Conservation (phyloP, 2,888 invertebrate species). For the Nomada lathburiana region DNA sequence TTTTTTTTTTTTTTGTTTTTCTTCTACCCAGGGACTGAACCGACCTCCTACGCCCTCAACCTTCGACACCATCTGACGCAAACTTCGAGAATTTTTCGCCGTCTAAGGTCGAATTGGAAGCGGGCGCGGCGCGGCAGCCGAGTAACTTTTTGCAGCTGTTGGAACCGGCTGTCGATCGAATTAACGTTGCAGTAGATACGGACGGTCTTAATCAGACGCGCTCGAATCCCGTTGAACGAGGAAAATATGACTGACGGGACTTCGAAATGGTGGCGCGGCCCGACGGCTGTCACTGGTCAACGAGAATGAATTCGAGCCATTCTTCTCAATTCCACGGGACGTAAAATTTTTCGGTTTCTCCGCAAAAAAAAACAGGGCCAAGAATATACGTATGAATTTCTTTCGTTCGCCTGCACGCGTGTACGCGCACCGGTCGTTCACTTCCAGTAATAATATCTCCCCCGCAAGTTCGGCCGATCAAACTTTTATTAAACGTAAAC, state of each 20-base stretch:
- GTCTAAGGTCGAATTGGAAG: slow-evolving; percentile 33
- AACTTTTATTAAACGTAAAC: slow-evolving; percentile 24
- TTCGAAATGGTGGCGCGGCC: background rate
- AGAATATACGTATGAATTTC: too few species aligned
- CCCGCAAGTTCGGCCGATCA: background rate
- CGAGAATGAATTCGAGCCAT: slow-evolving; percentile 6
- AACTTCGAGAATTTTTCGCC: slow-evolving; percentile 50
- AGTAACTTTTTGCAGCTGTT: slow-evolving; percentile 51
- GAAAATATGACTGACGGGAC: slow-evolving; percentile 33
- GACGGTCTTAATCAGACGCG: slow-evolving; percentile 57
- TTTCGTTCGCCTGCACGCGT: too few species aligned
- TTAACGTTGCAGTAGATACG: slow-evolving; percentile 48
- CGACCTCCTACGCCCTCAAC: background rate
- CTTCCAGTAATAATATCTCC: background rate
- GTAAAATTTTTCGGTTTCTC: background rate
- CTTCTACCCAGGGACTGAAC: background rate
- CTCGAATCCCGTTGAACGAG: slow-evolving; percentile 38
- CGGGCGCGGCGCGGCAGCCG: slow-evolving; percentile 26
- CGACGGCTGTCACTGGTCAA: background rate
- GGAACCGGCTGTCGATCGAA: slow-evolving; percentile 56
- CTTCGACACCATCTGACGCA: slow-evolving; percentile 41
- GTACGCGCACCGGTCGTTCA: background rate
- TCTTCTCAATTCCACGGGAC: slow-evolving; percentile 6
- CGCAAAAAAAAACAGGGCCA: too few species aligned
- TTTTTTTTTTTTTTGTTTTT: slow-evolving; percentile 39